Evolutionary conservation across 2,797 vertebrate species (phyloP), one percentile per base, ranked within the genome.

Genomic region (Bufotes viridis): DNA sequence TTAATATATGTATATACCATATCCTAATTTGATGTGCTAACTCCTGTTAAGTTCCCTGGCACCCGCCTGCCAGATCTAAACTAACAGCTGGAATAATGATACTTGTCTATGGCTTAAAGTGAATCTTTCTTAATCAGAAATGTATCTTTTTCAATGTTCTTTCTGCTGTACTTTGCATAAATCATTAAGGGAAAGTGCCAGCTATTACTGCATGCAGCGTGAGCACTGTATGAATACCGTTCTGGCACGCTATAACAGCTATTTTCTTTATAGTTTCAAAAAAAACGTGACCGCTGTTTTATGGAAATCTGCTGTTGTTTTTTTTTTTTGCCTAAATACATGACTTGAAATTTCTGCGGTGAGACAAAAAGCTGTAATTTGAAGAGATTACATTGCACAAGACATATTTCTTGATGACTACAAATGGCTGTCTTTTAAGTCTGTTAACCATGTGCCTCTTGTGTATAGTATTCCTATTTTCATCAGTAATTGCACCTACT

Each of bases 101-200:
- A 70, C 51, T 79, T 88, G 63, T 34, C 63, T 88, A 70, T 29
- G 61, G 78, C 15, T 53, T 67, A 51, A 70, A 88, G 86, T 88
- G 61, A 69, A 84, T 79, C 61, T 70, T 49, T 72, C 74, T 83
- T 78, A 84, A 72, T 88, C 29, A 20, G 75, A 63, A 70, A 72
- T 29, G 2, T 80, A 84, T 84, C 29, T 60, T 79, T 78, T 29
- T 34, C 11, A 2, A 78, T 57, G 81, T 84, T 53, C 34, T 88
- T 87, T 88, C 6, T 88, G 75, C 79, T 79, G 75, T 70, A 80
- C 82, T 78, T 88, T 84, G 63, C 81, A 88, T 84, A 88, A 79
- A 84, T 84, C 82, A 79, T 72, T 84, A 72, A 34, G 51, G 81
- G 34, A 84, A 88, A 58, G 60, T 78, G 81, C 26, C 61, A 78